Conservation (phyloP, 2,113 vertebrate species). For the Gallinago jamesoni region DNA sequence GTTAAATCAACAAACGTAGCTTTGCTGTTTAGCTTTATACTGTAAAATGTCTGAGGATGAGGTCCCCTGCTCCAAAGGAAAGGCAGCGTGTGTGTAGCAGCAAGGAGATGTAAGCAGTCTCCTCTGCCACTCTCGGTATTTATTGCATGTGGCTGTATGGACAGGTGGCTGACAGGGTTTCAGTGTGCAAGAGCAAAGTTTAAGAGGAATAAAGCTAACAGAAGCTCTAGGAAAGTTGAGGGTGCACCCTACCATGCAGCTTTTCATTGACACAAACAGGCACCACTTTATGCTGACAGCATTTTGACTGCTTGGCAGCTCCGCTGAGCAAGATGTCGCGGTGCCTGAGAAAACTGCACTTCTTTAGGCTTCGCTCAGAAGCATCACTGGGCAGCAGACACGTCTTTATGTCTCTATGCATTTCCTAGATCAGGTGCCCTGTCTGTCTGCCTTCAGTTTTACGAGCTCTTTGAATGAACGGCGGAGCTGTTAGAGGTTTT, state of each 20-base stretch:
- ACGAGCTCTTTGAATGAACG: background rate
- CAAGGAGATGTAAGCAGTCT: background rate
- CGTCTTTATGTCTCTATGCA: background rate
- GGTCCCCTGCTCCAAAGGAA: background rate
- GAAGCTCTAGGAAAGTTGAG: background rate
- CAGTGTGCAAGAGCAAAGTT: background rate
- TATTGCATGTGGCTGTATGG: fast-evolving
- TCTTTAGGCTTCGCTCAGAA: background rate
- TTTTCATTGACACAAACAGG: background rate
- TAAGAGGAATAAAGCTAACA: background rate
- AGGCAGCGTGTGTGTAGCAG: fast-evolving
- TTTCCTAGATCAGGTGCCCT: background rate
- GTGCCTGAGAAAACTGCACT: background rate
- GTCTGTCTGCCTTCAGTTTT: background rate
- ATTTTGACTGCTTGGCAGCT: background rate
- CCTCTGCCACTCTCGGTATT: no score
- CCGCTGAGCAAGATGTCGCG: background rate
- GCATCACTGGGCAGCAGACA: background rate
- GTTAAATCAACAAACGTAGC: background rate
- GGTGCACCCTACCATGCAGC: background rate
- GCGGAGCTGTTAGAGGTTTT: background rate
- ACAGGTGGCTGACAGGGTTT: background rate
- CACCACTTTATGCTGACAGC: background rate
- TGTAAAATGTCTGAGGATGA: background rate
- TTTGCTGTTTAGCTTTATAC: background rate